Evolutionary conservation across 2,797 vertebrate species (phyloP), one percentile per base, ranked within the genome.

Genomic region (Acanthopagrus latus): DNA sequence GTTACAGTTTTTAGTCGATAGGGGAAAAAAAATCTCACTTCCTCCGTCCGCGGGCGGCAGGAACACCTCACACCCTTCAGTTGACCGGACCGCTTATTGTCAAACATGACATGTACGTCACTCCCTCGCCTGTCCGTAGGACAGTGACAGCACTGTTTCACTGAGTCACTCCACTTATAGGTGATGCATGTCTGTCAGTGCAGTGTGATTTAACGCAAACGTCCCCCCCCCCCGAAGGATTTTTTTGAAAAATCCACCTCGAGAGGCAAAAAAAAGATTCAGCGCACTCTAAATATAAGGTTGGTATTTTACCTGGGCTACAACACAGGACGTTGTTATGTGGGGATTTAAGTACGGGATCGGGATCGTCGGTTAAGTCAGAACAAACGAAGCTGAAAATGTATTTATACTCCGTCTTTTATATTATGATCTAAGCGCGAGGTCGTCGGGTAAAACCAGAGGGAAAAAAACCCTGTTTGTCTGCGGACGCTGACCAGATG

Each of bases 1-100:
- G 50, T 75, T 70, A 48, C 57, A 63, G 68, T 88, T 82, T 58
- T 58, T 27, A 72, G 73, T 33, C 58, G 51, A 82, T 58, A 21
- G 5, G 38, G 1, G 8, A 23, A 7, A 46, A 46, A 75, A 74
- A 60, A 54, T 65, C 73, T 75, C 50, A 47, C 76, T 20, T 63
- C 50, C 25, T 21, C 44, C 67, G 64, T 43, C 81, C 66, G 48
- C 65, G 55, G 84, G 78, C 74, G 38, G 12, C 71, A 68, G 17
- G 57, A 48, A 69, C 48, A 64, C 44, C 56, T 82, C 64, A 71
- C 79, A 82, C 76, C 71, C 78, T 58, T n/a, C 63, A 54, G 60
- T 50, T 38, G 47, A 70, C 77, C 60, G 81, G 57, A 71, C 71
- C 38, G 71, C 60, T 41, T 43, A 59, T n/a, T 52, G 43, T 63